Percentiles rank a stretch among this genome's conserved stretches.
Evolutionary conservation across 2,888 invertebrate species (phyloP).

Genomic region (Drosophila flavopinicola): DNA sequence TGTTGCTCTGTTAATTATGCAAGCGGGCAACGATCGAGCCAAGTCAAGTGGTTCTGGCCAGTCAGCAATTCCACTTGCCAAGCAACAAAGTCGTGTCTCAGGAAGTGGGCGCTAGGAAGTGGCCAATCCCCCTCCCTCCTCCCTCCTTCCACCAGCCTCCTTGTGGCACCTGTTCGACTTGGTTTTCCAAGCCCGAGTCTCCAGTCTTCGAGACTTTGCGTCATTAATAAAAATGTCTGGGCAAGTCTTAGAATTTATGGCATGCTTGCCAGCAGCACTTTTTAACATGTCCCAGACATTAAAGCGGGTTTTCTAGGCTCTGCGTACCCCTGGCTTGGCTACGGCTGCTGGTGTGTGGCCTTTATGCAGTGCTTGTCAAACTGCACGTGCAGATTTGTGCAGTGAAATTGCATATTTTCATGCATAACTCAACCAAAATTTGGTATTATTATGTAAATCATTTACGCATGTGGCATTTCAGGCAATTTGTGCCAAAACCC

Average conservation of each 20-base stretch:
- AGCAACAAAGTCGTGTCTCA: slow-evolving; percentile 38
- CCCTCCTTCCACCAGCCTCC: neutral
- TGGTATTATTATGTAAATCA: slow-evolving; percentile 6
- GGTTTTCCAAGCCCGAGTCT: slow-evolving; percentile 10
- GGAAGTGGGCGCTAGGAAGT: slow-evolving; percentile 65
- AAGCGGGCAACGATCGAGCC: slow-evolving; percentile 50
- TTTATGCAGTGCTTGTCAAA: slow-evolving; percentile 34
- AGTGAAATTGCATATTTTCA: slow-evolving; percentile 24
- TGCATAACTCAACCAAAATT: slow-evolving; percentile 16
- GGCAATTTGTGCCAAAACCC: neutral
- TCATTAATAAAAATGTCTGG: slow-evolving; percentile 80
- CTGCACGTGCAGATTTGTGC: slow-evolving; percentile 33
- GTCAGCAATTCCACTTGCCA: slow-evolving; percentile 44
- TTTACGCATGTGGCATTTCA: neutral
- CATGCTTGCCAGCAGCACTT: slow-evolving; percentile 72
- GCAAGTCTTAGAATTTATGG: slow-evolving; percentile 76
- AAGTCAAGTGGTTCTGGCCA: slow-evolving; percentile 43
- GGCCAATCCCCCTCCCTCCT: neutral
- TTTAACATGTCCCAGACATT: slow-evolving; percentile 68
- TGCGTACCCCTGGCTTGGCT: neutral
- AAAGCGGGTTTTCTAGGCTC: slow-evolving; percentile 60
- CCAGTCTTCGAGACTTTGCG: slow-evolving; percentile 48
- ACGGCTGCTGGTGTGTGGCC: slow-evolving; percentile 35
- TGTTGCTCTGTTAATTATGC: slow-evolving; percentile 67
- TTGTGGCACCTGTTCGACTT: slow-evolving; percentile 56